A percentile compares a stretch with the other conserved stretches of the same genome.
These are phyloP conservation scores for Phyllotis vaccarum DNA, from an alignment of 2,797 vertebrate species.

Conservation along the genomic window DNA sequence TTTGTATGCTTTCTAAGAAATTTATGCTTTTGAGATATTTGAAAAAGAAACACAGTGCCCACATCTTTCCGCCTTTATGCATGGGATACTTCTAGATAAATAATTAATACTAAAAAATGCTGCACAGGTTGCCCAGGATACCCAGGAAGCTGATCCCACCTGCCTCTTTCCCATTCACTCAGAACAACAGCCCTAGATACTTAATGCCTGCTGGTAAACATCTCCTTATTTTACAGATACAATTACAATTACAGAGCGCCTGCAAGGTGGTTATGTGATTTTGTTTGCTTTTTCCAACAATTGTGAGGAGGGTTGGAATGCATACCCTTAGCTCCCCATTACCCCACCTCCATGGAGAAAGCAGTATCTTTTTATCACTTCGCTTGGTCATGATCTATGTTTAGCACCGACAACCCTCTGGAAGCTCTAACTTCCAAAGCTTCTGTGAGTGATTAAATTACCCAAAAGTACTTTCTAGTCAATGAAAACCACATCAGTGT, in stretches of 20 bases:
- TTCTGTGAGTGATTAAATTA: not conserved
- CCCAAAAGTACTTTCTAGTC: not conserved
- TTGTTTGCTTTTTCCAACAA: not conserved
- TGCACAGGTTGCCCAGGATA: not conserved
- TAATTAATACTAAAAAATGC: conserved; percentile 8
- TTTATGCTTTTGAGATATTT: conserved; percentile 8
- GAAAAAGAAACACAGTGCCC: not conserved
- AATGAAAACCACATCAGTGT: not conserved
- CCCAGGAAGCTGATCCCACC: not conserved
- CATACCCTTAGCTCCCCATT: not conserved
- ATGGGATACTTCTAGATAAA: not conserved
- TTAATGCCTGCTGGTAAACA: not conserved
- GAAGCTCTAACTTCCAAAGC: not conserved
- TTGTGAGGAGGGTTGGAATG: not conserved
- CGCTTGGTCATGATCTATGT: not conserved
- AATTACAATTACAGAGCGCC: not conserved
- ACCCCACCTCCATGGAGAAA: not conserved
- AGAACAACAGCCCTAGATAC: not conserved
- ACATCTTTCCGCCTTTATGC: not conserved
- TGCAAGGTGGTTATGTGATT: not conserved
- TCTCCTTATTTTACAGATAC: not conserved
- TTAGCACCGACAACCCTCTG: not conserved
- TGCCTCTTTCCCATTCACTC: not conserved
- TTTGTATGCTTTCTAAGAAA: conserved; percentile 16
- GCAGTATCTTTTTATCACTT: not conserved